Evolutionary conservation across 2,888 invertebrate species (phyloP).

Genomic region (Luffia ferchaultella): DNA sequence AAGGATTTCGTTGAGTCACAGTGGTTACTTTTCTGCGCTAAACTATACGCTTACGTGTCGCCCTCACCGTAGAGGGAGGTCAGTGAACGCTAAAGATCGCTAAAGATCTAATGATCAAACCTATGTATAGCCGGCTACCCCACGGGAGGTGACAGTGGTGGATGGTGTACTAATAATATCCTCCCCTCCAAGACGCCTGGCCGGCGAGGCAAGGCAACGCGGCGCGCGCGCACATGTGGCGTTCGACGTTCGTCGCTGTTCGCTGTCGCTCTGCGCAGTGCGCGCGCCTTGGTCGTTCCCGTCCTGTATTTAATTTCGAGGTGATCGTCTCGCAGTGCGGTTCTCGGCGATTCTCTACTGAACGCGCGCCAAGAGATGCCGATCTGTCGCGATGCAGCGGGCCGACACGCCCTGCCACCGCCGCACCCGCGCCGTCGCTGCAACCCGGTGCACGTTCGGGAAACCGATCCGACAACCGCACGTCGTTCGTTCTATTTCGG

Average conservation of each 20-base stretch:
- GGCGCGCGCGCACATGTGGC: constrained; percentile 59
- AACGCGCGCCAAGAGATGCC: constrained; percentile 16
- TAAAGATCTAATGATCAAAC: constrained; percentile 50
- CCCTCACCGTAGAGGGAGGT: constrained; percentile 23
- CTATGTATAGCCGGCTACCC: constrained; percentile 63
- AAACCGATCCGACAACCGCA: constrained; percentile 62
- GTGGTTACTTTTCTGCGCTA: too few relatives aligned
- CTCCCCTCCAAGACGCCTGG: constrained; percentile 56
- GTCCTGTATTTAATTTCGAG: constrained; percentile 49
- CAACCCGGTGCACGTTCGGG: constrained; percentile 59
- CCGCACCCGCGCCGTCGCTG: constrained; percentile 40
- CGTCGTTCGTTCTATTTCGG: constrained; percentile 73
- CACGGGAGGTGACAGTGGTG: constrained; percentile 66
- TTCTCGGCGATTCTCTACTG: constrained; percentile 51
- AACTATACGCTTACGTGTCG: not conserved
- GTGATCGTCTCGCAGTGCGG: constrained; percentile 61
- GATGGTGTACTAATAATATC: constrained; percentile 61
- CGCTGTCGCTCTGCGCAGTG: too few relatives aligned
- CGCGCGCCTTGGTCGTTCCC: constrained; percentile 22
- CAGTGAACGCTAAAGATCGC: constrained; percentile 58
- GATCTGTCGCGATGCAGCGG: not conserved
- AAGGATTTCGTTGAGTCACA: too few relatives aligned
- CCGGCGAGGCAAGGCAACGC: too few relatives aligned
- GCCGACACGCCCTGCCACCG: constrained; percentile 23
- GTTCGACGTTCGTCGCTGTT: constrained; percentile 33